These are phyloP conservation scores for Xanthorhoe spadicearia DNA, from an alignment of 2,888 invertebrate genomes.

Conservation along the genomic window DNA sequence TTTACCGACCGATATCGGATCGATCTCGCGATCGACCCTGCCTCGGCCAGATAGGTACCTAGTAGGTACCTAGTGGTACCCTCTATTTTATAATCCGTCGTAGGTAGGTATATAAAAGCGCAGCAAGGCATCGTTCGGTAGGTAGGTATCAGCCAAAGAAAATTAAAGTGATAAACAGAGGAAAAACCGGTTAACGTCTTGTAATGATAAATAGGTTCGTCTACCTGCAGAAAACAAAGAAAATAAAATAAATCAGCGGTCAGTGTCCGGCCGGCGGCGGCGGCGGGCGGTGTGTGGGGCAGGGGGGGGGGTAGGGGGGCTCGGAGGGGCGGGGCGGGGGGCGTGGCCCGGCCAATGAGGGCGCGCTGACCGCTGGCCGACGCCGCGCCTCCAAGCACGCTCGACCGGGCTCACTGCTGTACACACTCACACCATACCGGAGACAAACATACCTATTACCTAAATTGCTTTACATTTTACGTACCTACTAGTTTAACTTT, in stretches of 20 bases:
- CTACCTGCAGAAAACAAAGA: slow-evolving; percentile 3
- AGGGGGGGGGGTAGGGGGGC: slow-evolving; percentile 26
- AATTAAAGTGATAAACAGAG: background rate
- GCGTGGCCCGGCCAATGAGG: slow-evolving; percentile 52
- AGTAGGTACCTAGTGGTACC: too few relatives aligned
- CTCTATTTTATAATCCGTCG: background rate
- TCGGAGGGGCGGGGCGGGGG: slow-evolving; percentile 43
- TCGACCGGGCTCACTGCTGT: background rate
- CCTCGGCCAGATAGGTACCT: background rate
- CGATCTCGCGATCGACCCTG: slow-evolving; percentile 4
- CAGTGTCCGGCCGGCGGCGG: background rate
- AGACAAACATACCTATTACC: too few relatives aligned
- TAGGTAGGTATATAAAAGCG: background rate
- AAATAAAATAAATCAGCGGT: slow-evolving; percentile 1
- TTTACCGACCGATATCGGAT: slow-evolving; percentile 1
- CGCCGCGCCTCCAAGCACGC: slow-evolving; percentile 11
- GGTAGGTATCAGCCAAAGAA: background rate
- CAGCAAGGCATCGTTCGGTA: background rate
- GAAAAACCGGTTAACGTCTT: background rate
- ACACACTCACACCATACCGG: too few relatives aligned
- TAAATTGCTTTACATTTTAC: too few relatives aligned
- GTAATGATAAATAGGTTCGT: slow-evolving; percentile 2
- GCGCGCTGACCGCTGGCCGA: slow-evolving; percentile 52
- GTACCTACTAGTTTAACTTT: too few relatives aligned
- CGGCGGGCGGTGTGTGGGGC: slow-evolving; percentile 30